Conservation (phyloP, 2,797 vertebrate species). For the Adelosebastes latens region DNA sequence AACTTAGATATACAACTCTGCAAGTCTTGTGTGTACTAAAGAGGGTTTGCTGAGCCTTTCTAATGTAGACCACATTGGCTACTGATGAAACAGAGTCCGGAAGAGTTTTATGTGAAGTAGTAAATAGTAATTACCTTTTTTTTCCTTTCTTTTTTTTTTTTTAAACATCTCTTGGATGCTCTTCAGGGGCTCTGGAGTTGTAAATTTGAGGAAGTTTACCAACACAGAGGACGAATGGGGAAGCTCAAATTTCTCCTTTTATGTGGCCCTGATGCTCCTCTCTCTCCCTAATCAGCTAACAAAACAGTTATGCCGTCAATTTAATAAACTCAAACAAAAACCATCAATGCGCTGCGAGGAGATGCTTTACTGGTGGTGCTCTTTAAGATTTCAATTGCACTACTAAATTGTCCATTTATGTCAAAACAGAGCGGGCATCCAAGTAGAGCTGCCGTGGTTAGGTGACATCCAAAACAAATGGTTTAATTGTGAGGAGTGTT, state of each 20-base stretch:
- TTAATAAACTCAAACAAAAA: slow-evolving; percentile 44
- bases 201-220: slow-evolving; percentile 64
- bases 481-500: slow-evolving; percentile 44
- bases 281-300: slow-evolving; percentile 29
- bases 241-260: slow-evolving; percentile 35
- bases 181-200: slow-evolving; percentile 29
- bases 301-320: slow-evolving; percentile 37
- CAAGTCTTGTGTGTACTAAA: slow-evolving; percentile 6
- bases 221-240: slow-evolving; percentile 48
- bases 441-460: slow-evolving; percentile 50
- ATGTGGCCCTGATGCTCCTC: slow-evolving; percentile 28
- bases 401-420: slow-evolving; percentile 63
- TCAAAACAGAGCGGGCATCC: slow-evolving; percentile 57
- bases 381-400: slow-evolving; percentile 46
- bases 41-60: slow-evolving; percentile 35
- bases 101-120: slow-evolving; percentile 64
- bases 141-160: not conserved
- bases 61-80: slow-evolving; percentile 63
- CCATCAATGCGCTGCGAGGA: slow-evolving; percentile 32
- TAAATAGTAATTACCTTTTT: slow-evolving; percentile 59
- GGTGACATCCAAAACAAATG: slow-evolving; percentile 57
- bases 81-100: slow-evolving; percentile 42
- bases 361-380: slow-evolving; percentile 41
- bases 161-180: slow-evolving; percentile 46
- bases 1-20: not conserved